These are phyloP conservation scores for Harpalus rufipes DNA, from an alignment of 2,888 invertebrate genomes.

Conservation along the genomic window DNA sequence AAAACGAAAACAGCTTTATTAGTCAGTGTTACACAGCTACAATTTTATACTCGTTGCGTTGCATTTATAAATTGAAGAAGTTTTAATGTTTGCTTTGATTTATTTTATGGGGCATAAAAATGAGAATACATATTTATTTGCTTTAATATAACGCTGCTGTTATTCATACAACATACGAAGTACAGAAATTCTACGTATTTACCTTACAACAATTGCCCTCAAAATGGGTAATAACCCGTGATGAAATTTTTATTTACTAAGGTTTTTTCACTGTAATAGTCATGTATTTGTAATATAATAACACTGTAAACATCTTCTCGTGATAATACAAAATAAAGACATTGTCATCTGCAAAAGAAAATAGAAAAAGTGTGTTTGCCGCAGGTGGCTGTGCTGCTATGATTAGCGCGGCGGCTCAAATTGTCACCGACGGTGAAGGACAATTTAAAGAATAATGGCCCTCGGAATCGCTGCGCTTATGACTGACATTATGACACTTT, in stretches of 20 bases:
- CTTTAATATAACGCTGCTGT: background rate
- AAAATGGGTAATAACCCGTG: too few species aligned
- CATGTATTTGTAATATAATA: background rate
- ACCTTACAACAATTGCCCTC: too few species aligned
- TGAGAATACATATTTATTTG: background rate
- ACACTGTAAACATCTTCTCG: background rate
- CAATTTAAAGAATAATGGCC: constrained; percentile 39
- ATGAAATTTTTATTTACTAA: too few species aligned
- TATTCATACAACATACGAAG: too few species aligned
- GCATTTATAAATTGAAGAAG: constrained; percentile 19
- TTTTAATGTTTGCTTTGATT: background rate
- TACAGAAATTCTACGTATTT: too few species aligned
- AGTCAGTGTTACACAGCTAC: constrained; percentile 3
- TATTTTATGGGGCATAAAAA: constrained; percentile 2
- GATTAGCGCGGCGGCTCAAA: constrained; percentile 33
- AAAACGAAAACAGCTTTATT: constrained; percentile 39
- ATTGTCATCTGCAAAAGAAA: background rate
- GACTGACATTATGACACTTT: constrained; percentile 41
- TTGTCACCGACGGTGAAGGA: constrained; percentile 40
- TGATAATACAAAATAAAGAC: background rate
- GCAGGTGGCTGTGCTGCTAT: constrained; percentile 32
- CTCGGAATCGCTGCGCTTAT: constrained; percentile 15
- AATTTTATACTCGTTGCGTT: background rate
- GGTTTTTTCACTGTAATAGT: too few species aligned
- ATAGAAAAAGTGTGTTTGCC: background rate